Evolutionary conservation across 2,888 invertebrate genomes (phyloP).

Genomic region (Vannuccia rotundouncinata): DNA sequence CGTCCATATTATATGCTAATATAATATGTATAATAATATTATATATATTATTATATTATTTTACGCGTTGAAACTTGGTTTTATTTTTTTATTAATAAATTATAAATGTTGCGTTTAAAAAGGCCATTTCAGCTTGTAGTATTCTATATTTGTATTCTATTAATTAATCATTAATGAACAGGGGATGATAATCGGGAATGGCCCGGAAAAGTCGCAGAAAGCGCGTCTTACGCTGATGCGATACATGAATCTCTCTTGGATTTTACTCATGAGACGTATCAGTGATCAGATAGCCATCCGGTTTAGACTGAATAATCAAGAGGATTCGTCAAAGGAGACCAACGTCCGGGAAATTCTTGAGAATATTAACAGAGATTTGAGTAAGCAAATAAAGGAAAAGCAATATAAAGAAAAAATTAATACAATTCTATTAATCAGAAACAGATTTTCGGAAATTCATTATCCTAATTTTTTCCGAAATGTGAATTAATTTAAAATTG

Average conservation of each 20-base stretch:
- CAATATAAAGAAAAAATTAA: too few species aligned
- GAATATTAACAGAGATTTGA: slow-evolving; percentile 34
- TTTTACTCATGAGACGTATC: slow-evolving; percentile 63
- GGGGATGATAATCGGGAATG: slow-evolving; percentile 37
- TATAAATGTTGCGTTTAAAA: slow-evolving; percentile 3
- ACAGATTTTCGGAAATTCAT: too few species aligned
- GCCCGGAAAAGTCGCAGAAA: slow-evolving; percentile 37
- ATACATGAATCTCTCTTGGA: slow-evolving; percentile 59
- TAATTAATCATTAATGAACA: too few species aligned
- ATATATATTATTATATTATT: background rate
- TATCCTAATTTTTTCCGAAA: too few species aligned
- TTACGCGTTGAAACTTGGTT: background rate
- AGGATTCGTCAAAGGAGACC: background rate
- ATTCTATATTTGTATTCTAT: too few species aligned
- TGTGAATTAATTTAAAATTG: too few species aligned
- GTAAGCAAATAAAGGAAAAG: slow-evolving; percentile 4
- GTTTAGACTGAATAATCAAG: slow-evolving; percentile 30
- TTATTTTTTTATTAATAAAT: background rate
- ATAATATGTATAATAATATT: too few species aligned
- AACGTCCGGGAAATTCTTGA: slow-evolving; percentile 13
- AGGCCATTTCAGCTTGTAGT: too few species aligned
- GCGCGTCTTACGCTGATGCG: slow-evolving; percentile 38
- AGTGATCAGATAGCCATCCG: slow-evolving; percentile 40
- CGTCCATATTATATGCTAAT: too few species aligned
- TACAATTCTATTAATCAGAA: too few species aligned